These are phyloP conservation scores for Diadegma fenestrale DNA, from an alignment of 2,888 invertebrate genomes.

Conservation along the genomic window DNA sequence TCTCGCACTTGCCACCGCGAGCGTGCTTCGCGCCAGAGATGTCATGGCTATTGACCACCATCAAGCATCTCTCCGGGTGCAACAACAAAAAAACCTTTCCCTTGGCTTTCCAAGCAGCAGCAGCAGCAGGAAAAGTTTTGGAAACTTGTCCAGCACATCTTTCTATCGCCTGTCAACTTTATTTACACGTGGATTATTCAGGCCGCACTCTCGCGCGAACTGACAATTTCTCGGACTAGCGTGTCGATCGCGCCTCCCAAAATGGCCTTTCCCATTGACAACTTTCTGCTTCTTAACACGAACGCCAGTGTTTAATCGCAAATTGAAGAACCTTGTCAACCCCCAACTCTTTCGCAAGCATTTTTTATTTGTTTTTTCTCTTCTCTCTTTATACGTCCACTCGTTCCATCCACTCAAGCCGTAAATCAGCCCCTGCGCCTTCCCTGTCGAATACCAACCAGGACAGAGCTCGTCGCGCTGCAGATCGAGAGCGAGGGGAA, in stretches of 20 bases:
- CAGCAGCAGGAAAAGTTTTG: not conserved
- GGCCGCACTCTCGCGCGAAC: not conserved
- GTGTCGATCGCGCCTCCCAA: not conserved
- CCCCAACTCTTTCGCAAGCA: not conserved
- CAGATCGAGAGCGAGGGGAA: not conserved
- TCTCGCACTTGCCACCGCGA: too few species aligned
- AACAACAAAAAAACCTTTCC: not conserved
- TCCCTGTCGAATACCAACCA: slow-evolving; percentile 37
- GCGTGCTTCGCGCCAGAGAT: slow-evolving; percentile 15
- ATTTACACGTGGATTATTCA: slow-evolving; percentile 1
- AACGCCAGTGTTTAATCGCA: slow-evolving; percentile 32
- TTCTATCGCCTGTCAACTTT: slow-evolving; percentile 7
- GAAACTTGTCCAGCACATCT: not conserved
- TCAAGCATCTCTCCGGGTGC: slow-evolving; percentile 11
- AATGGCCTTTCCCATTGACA: not conserved
- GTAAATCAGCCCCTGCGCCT: slow-evolving; percentile 34
- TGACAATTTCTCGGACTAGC: not conserved
- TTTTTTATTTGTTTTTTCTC: not conserved
- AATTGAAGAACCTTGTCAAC: slow-evolving; percentile 53
- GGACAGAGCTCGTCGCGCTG: slow-evolving; percentile 1
- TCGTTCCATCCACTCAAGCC: too few species aligned
- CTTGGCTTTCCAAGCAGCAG: not conserved
- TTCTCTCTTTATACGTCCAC: slow-evolving; percentile 28
- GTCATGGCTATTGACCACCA: slow-evolving; percentile 56
- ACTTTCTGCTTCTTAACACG: not conserved